These are phyloP conservation scores for Tangara arthus DNA, from an alignment of 2,797 vertebrate species.

Conservation along the genomic window DNA sequence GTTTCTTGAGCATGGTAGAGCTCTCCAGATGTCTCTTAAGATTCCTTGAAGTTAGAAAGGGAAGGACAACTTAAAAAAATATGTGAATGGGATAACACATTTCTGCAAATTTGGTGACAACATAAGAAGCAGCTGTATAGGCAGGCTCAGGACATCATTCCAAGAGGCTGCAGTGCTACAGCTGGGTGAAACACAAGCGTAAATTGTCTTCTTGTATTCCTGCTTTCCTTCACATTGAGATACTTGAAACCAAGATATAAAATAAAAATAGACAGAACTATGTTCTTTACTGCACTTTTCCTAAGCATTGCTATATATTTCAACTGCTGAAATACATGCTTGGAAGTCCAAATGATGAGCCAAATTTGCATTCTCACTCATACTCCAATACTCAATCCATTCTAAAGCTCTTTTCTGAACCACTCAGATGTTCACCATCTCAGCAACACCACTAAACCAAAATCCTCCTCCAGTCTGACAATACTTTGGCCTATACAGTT, in stretches of 20 bases:
- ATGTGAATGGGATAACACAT: not conserved
- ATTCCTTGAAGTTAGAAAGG: not conserved
- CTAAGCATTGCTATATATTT: not conserved
- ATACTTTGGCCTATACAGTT: not conserved
- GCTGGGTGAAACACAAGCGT: not conserved
- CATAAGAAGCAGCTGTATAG: not conserved
- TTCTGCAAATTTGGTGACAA: not conserved
- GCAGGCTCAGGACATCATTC: not conserved
- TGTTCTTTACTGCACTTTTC: not conserved
- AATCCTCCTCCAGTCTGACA: not conserved
- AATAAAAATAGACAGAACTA: not conserved
- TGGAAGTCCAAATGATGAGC: not conserved
- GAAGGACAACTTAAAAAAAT: not conserved
- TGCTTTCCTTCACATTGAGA: not conserved
- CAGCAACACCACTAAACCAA: not conserved
- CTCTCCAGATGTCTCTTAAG: not conserved
- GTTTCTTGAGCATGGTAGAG: not conserved
- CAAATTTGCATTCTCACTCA: not conserved
- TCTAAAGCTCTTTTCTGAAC: not conserved
- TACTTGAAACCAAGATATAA: not conserved
- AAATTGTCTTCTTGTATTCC: not conserved
- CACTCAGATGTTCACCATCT: not conserved
- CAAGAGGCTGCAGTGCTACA: not conserved
- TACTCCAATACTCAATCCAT: not conserved
- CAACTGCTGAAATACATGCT: not conserved